These are phyloP conservation scores for Zygothrica quintamaculata DNA, from an alignment of 2,888 invertebrate species.

Conservation along the genomic window DNA sequence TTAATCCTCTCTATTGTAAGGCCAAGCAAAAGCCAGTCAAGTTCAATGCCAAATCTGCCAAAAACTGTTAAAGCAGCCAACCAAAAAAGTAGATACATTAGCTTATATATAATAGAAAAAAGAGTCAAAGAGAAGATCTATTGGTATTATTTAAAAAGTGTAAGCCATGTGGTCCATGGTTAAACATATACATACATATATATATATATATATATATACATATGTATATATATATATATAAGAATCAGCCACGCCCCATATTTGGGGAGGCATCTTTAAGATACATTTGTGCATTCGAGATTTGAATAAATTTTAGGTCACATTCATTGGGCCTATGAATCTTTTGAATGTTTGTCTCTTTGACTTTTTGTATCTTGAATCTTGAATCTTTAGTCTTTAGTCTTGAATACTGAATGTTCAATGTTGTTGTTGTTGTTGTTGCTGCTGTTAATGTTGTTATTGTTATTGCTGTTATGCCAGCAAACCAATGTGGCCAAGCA, in stretches of 20 bases:
- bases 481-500: slow-evolving; percentile 20
- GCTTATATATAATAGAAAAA: slow-evolving; percentile 15
- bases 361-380: slow-evolving; percentile 11
- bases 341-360: slow-evolving; percentile 3
- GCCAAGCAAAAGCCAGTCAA: slow-evolving; percentile 63
- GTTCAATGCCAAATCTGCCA: slow-evolving; percentile 70
- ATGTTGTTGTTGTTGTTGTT: slow-evolving; percentile 2
- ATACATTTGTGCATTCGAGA: slow-evolving; percentile 59
- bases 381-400: slow-evolving; percentile 14
- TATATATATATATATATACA: neutral
- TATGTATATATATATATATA: too few species aligned
- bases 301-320: slow-evolving; percentile 79
- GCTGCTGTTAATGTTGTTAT: slow-evolving; percentile 19
- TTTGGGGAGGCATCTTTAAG: slow-evolving; percentile 34
- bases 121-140: slow-evolving; percentile 11
- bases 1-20: slow-evolving; percentile 21
- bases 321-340: slow-evolving; percentile 35
- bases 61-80: slow-evolving; percentile 15
- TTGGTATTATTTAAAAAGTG: neutral
- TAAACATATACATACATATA: slow-evolving; percentile 5
- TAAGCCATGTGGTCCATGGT: neutral
- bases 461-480: neutral
- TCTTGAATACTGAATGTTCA: slow-evolving; percentile 2
- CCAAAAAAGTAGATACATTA: slow-evolving; percentile 1
- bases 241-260: slow-evolving; percentile 54